A percentile compares a stretch with the other conserved stretches of the same genome.
phyloP scores from a whole-genome alignment of 2,888 invertebrate genomes.

The Caenorhabditis sinica region DNA sequence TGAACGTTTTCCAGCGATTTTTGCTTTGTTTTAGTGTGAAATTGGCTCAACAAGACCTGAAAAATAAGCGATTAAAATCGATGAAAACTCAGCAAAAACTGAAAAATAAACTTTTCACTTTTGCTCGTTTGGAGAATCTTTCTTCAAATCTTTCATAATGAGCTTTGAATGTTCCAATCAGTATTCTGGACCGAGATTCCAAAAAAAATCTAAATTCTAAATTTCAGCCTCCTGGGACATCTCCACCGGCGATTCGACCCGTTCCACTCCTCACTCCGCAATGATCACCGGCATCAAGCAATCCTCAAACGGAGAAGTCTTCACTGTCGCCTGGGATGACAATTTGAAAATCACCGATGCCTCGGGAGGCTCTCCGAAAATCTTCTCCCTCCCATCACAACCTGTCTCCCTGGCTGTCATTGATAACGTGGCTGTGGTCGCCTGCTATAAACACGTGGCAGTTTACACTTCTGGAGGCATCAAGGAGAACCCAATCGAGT shows the following conservation, averaged over 20 bases:
- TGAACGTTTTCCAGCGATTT: no score
- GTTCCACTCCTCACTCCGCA: slow-evolving; percentile 89
- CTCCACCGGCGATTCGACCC: slow-evolving; percentile 89
- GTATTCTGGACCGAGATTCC: neutral
- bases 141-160: no score
- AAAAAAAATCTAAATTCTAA: neutral
- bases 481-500: slow-evolving; percentile 85
- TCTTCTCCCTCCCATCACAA: slow-evolving; percentile 78
- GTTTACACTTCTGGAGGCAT: slow-evolving; percentile 27
- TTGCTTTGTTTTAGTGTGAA: no score
- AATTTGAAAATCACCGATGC: slow-evolving; percentile 86
- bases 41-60: no score
- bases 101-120: no score
- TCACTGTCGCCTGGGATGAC: slow-evolving; percentile 96
- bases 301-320: slow-evolving; percentile 86
- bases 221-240: slow-evolving; percentile 84
- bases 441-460: slow-evolving; percentile 87
- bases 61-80: no score
- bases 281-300: slow-evolving; percentile 93
- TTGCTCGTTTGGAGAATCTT: no score
- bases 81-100: no score
- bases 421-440: slow-evolving; percentile 88
- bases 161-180: no score
- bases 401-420: slow-evolving; percentile 79
- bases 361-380: slow-evolving; percentile 15